A percentile compares a stretch with the other conserved stretches of the same genome.
phyloP scores from a whole-genome alignment of 2,113 vertebrate species.

The mouse (Mus musculus) region GRCm39 chr1:141703501-141704000 shows the following conservation, averaged over 20 bases:
- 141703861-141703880: conserved; percentile 9
- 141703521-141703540: background rate
- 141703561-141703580: background rate
- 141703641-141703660: background rate
- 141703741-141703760: conserved; percentile 17
- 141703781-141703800: conserved; percentile 20
- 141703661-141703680: conserved; percentile 18
- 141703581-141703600: background rate
- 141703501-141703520: background rate
- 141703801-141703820: conserved; percentile 34
- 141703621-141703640: conserved; percentile 5
- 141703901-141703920: conserved; percentile 39
- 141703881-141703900: conserved; percentile 65
- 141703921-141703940: conserved; percentile 63
- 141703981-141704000: conserved; percentile 78
- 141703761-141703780: background rate
- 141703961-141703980: conserved; percentile 72
- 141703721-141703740: background rate
- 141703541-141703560: background rate
- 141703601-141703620: background rate
- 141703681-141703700: background rate
- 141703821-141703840: background rate
- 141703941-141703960: conserved; percentile 74
- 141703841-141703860: conserved; percentile 49
- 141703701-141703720: background rate